These are phyloP conservation scores for Chymomyza amoena DNA, from an alignment of 2,888 invertebrate species.

Conservation along the genomic window DNA sequence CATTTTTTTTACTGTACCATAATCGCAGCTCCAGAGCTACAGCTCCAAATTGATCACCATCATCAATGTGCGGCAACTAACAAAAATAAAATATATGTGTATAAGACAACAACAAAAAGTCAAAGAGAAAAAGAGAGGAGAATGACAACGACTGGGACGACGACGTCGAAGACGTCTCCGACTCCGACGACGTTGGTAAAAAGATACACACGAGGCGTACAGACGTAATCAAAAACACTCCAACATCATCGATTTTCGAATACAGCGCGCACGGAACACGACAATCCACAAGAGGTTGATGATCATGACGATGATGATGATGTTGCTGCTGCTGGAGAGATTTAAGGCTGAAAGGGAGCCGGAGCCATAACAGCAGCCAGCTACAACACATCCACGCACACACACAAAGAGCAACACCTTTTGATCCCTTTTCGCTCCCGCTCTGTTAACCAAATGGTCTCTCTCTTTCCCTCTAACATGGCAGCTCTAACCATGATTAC, in stretches of 20 bases:
- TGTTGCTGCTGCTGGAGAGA: neutral
- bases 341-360: slow-evolving; percentile 2
- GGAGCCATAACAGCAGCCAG: neutral
- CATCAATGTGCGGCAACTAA: slow-evolving; percentile 61
- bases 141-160: slow-evolving; percentile 24
- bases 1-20: slow-evolving; percentile 72
- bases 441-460: slow-evolving; percentile 26
- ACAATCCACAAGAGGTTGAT: slow-evolving; percentile 10
- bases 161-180: slow-evolving; percentile 17
- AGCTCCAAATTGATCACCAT: slow-evolving; percentile 71
- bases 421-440: slow-evolving; percentile 70
- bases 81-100: slow-evolving; percentile 41
- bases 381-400: slow-evolving; percentile 32
- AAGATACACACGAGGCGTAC: slow-evolving; percentile 60
- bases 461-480: slow-evolving; percentile 37
- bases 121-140: neutral
- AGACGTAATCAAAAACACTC: slow-evolving; percentile 68
- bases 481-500: slow-evolving; percentile 37
- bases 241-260: slow-evolving; percentile 69
- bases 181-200: slow-evolving; percentile 26
- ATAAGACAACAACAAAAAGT: slow-evolving; percentile 13
- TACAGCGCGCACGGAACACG: slow-evolving; percentile 46
- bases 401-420: slow-evolving; percentile 44
- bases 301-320: neutral
- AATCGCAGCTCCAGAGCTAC: slow-evolving; percentile 54